Conservation (phyloP, 35 echinoderm and acorn worm species). For the Ptychodera flava region DNA sequence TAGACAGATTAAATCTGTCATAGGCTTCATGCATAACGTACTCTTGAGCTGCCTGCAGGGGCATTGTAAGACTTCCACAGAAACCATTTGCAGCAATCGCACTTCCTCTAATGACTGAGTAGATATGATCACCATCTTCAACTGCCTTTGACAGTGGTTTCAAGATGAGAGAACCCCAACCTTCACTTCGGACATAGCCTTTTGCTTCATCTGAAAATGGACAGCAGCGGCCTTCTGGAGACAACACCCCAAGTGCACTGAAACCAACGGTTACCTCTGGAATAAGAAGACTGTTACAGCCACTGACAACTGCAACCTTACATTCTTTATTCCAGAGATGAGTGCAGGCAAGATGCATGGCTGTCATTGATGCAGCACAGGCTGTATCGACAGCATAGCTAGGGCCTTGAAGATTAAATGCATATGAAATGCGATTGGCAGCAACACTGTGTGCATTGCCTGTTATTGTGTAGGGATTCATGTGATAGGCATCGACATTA, state of each 20-base stretch:
- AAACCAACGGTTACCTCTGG: constrained; percentile 82
- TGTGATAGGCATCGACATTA: no score
- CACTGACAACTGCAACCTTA: constrained; percentile 56
- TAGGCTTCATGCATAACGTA: no score
- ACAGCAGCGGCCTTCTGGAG: constrained; percentile 78
- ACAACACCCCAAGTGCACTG: constrained; percentile 76
- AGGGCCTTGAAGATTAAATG: constrained; percentile 82
- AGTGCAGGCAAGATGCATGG: constrained; percentile 81
- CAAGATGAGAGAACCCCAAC: constrained; percentile 72
- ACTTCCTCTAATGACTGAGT: constrained; percentile 62
- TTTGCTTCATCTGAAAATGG: no score
- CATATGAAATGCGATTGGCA: no score
- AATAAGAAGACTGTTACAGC: constrained; percentile 49
- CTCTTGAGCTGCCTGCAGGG: constrained; percentile 49
- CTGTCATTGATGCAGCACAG: constrained; percentile 80
- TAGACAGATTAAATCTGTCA: constrained; percentile 50
- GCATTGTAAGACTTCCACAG: no score
- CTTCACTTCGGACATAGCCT: no score
- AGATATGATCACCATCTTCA: constrained; percentile 79
- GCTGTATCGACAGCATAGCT: constrained; percentile 69
- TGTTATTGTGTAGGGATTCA: no score
- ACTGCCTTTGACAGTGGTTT: constrained; percentile 69
- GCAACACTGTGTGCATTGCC: no score
- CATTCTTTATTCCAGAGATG: constrained; percentile 67
- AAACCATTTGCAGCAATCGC: constrained; percentile 78